These are phyloP conservation scores for Tenthredo scrophulariae DNA, from an alignment of 2,888 invertebrate genomes.

Conservation along the genomic window DNA sequence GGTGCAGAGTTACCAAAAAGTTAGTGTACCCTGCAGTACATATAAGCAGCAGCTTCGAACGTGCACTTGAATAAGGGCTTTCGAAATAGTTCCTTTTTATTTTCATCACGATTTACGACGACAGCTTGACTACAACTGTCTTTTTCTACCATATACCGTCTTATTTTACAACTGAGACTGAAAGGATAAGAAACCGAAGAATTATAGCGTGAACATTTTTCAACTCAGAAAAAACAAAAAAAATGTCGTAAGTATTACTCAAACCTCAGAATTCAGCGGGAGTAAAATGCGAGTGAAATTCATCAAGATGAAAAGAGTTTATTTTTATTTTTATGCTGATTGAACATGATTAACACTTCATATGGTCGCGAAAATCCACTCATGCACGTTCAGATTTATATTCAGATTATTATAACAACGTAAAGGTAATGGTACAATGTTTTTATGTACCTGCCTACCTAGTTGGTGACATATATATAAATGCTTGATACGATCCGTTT, in stretches of 20 bases:
- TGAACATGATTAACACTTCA: not conserved
- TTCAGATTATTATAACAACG: not conserved
- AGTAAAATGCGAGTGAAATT: not conserved
- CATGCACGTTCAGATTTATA: not conserved
- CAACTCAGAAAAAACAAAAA: not conserved
- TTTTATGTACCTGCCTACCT: not conserved
- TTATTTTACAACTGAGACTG: constrained; percentile 11
- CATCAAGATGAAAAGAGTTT: not conserved
- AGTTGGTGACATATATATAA: not conserved
- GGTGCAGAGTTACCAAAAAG: constrained; percentile 14
- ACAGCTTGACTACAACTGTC: constrained; percentile 25
- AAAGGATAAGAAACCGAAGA: not conserved
- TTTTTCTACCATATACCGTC: not conserved
- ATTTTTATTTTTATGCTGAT: not conserved
- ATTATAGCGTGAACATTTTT: not conserved
- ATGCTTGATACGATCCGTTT: not conserved
- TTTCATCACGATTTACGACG: constrained; percentile 32
- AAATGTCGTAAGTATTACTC: not conserved
- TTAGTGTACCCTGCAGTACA: not conserved
- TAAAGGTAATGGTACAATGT: not conserved
- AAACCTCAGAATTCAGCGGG: not conserved
- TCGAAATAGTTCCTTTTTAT: constrained; percentile 18
- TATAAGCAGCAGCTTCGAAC: not conserved
- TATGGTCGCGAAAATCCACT: not conserved
- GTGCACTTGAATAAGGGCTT: constrained; percentile 35